Evolutionary conservation across 2,113 vertebrate genomes (phyloP), one percentile per base, ranked within the genome.

Genomic region (Ancistrus triradiatus): DNA sequence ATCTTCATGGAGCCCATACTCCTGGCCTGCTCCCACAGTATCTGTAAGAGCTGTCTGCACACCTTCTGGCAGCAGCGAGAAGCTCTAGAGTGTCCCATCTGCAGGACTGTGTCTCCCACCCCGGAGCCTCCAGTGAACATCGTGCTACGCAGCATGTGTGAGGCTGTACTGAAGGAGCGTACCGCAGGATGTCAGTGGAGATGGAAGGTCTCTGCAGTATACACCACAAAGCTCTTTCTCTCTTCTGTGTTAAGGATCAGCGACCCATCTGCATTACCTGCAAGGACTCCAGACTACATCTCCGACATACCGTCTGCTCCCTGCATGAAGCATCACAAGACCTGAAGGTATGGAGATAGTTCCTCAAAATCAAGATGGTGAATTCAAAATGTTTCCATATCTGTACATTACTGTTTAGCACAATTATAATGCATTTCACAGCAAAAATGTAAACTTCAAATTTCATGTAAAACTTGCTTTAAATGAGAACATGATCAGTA

Each of bases 1-100:
- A 57, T 75, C 35, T 75, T 68, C 49, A 71, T 15, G 4, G 55
- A 68, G 11, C 73, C 73, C 17, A 17, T 75, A n/a, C 68, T 75
- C 42, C 60, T 75, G 10, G 18, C 73, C 42, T 75, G 73, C 50
- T 68, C 68, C 17, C 73, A 75, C 58, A 75, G 59, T 24, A 50
- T 71, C 64, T 75, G 73, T 48, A 75, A 71, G 17, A 2, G n/a
- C 24, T 75, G 73, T 8, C n/a, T 71, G 33, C 35, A 61, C 33
- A 63, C 53, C 40, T 75, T 67, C 55, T 75, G 73, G 73, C 35
- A 59, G n/a, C 48, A 66, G 8, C 24, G 43, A 49, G 55, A 17
- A 17, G n/a, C 3, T 22, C 59, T 7, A 42, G 64, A 68, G 10
- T 75, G 73, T 48, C 73, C 73, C 11, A 67, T 75, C 19, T 75